A percentile compares a stretch with the other conserved stretches of the same genome.
These are phyloP conservation scores for Dipus sagitta DNA, from an alignment of 2,797 vertebrate species.

Conservation along the genomic window DNA sequence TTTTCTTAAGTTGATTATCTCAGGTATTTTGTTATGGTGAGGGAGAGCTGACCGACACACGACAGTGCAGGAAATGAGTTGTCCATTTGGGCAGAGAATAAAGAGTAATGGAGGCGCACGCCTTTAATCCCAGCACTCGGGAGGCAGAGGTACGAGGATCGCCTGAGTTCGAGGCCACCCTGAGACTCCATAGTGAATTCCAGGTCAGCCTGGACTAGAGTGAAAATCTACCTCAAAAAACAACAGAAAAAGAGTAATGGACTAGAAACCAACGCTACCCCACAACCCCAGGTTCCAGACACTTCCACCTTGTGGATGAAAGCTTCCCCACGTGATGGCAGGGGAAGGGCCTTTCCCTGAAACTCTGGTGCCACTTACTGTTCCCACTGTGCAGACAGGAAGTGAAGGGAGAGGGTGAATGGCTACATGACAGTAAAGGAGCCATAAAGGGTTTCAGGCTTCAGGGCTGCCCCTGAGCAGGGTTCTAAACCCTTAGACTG, in stretches of 20 bases:
- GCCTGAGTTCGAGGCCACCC: no score
- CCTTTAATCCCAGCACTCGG: no score
- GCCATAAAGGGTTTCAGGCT: neutral
- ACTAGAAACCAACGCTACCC: neutral
- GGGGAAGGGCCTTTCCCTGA: neutral
- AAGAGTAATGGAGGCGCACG: neutral
- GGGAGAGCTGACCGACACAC: neutral
- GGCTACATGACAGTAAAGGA: no score
- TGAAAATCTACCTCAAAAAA: no score
- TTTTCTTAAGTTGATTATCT: neutral
- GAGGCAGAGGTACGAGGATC: no score
- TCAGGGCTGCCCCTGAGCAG: neutral
- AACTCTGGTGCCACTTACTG: neutral
- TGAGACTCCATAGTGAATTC: no score
- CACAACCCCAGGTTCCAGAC: neutral
- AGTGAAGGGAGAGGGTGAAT: neutral
- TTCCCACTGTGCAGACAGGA: neutral
- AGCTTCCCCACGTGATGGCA: neutral
- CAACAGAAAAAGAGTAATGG: neutral
- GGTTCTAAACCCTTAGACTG: neutral
- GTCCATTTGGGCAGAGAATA: neutral
- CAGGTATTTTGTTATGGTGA: neutral
- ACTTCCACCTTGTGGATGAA: neutral
- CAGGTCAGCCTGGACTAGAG: no score
- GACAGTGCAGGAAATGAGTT: accelerated